Conservation (phyloP, 2,888 invertebrate species). For the Aporophyla nigra region DNA sequence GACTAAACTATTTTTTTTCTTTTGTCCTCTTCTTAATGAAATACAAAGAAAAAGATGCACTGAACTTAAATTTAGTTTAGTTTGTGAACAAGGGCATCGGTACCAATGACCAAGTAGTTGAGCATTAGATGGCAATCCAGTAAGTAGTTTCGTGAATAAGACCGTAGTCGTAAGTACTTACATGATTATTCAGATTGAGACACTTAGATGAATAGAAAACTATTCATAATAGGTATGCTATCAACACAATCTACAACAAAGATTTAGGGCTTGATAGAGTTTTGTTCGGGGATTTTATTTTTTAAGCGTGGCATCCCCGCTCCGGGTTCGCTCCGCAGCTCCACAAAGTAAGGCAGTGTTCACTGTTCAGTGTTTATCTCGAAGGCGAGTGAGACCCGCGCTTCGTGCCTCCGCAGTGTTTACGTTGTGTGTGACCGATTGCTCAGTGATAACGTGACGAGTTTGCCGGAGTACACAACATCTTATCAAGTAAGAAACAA, state of each 20-base stretch:
- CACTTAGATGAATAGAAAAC: not conserved
- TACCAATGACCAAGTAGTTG: not conserved
- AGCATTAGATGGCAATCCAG: not conserved
- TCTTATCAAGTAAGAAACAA: conserved; percentile 71
- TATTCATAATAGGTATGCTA: not conserved
- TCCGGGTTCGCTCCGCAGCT: conserved; percentile 69
- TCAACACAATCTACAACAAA: not conserved
- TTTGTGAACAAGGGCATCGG: too few relatives aligned
- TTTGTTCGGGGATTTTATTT: conserved; percentile 56
- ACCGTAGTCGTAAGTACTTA: not conserved
- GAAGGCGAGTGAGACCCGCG: conserved; percentile 69
- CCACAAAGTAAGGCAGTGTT: conserved; percentile 58
- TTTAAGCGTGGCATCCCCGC: conserved; percentile 73
- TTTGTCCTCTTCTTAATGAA: too few relatives aligned
- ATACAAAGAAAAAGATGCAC: too few relatives aligned
- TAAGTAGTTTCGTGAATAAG: not conserved
- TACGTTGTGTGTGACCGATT: conserved; percentile 76
- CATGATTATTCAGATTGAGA: not conserved
- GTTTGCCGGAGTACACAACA: conserved; percentile 68
- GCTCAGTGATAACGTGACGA: conserved; percentile 81
- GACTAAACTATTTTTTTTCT: too few relatives aligned
- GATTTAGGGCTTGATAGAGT: not conserved
- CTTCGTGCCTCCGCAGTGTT: conserved; percentile 70
- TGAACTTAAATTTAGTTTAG: too few relatives aligned
- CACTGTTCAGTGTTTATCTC: conserved; percentile 75